A percentile compares a stretch with the other conserved stretches of the same genome.
These are phyloP conservation scores for Leucozona laternaria DNA, from an alignment of 2,888 invertebrate species.

Conservation along the genomic window DNA sequence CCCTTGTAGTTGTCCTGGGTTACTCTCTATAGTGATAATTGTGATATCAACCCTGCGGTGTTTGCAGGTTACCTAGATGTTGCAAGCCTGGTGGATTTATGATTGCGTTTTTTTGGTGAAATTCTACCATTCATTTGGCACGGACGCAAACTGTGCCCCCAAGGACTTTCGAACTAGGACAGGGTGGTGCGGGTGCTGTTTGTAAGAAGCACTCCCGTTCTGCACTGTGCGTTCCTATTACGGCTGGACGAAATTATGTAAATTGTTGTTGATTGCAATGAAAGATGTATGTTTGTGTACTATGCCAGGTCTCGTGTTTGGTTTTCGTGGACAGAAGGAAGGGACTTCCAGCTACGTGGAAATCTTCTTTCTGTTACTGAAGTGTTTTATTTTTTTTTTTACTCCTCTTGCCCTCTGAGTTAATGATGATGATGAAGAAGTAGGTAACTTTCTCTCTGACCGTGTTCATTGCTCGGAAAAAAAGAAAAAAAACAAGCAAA, in stretches of 20 bases:
- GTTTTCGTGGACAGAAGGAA: slow-evolving; percentile 8
- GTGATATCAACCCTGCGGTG: slow-evolving; percentile 48
- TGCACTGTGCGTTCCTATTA: slow-evolving; percentile 36
- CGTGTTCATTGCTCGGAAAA: slow-evolving; percentile 51
- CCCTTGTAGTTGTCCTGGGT: slow-evolving; percentile 43
- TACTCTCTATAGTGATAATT: slow-evolving; percentile 69
- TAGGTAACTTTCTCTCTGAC: slow-evolving; percentile 44
- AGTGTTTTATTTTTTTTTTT: slow-evolving; percentile 41
- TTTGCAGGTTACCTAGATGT: slow-evolving; percentile 47
- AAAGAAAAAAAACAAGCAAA: slow-evolving; percentile 41
- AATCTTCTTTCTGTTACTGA: slow-evolving; percentile 52
- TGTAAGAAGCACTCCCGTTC: slow-evolving; percentile 15
- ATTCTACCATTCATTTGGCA: slow-evolving; percentile 64
- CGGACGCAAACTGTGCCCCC: slow-evolving; percentile 49
- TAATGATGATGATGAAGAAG: slow-evolving; percentile 46
- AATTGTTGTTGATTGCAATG: slow-evolving; percentile 72
- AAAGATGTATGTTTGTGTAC: slow-evolving; percentile 20
- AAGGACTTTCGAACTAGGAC: slow-evolving; percentile 12
- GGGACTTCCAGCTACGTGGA: slow-evolving; percentile 16
- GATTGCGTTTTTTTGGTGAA: slow-evolving; percentile 66
- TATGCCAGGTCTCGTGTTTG: slow-evolving; percentile 20
- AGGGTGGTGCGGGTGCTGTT: background rate
- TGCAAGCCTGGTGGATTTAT: slow-evolving; percentile 66
- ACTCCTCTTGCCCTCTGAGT: slow-evolving; percentile 30
- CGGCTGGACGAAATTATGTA: slow-evolving; percentile 64